Percentiles rank a stretch among this genome's conserved stretches.
phyloP scores from a whole-genome alignment of 1,140 invertebrate species.

The Eriocheir sinensis region DNA sequence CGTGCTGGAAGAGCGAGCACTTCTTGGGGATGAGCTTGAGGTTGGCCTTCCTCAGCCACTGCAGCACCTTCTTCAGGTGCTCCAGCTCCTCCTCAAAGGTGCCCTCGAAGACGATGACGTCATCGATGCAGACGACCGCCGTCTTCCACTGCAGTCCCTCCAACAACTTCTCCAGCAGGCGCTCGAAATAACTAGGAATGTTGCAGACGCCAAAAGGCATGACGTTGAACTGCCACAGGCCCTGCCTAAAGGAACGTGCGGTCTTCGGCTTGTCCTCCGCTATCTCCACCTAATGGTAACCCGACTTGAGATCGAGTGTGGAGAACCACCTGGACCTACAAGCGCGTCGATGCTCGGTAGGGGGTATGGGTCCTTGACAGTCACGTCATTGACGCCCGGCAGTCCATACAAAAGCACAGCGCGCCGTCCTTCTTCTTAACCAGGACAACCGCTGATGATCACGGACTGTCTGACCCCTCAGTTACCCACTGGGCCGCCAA shows the following conservation, averaged over 20 bases:
- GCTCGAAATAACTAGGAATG: background rate
- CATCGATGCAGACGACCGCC: background rate
- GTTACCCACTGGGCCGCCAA: background rate
- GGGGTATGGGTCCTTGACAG: background rate
- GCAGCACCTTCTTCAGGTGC: background rate
- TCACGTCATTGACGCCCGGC: background rate
- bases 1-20: background rate
- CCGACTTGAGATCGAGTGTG: background rate
- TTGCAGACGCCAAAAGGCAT: background rate
- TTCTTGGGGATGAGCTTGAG: background rate
- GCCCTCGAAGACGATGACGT: too few species aligned
- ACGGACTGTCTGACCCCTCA: background rate
- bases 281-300: background rate
- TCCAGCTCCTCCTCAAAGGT: too few species aligned
- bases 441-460: background rate
- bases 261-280: background rate
- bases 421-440: constrained; percentile 16
- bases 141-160: background rate
- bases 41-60: background rate
- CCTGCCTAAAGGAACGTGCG: background rate
- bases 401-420: background rate
- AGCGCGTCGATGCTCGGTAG: background rate
- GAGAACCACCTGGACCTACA: too few species aligned
- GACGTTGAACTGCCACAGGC: too few species aligned
- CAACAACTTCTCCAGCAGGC: background rate